Base-by-base conservation (phyloP, 2,888 invertebrate species). In the Cryptocheilus praepositus region DNA sequence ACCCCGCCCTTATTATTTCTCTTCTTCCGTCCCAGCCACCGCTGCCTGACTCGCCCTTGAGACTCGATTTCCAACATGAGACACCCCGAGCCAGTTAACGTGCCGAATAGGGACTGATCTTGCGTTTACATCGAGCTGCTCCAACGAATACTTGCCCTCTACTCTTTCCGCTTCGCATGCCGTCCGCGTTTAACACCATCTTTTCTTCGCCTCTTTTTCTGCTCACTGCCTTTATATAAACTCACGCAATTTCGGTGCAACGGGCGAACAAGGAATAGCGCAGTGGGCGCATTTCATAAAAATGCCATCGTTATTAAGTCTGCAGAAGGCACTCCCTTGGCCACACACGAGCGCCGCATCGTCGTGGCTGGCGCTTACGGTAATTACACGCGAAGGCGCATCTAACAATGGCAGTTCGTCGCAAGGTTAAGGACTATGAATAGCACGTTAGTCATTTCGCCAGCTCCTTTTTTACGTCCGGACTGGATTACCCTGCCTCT, bases 81-180 rank as follows among this genome's bases (percentile, higher is more conserved):
- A 36, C 51, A 18, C 21, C 60, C 67, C 55, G 53, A 66, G 65
- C 61, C 58, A 16, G 57, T 62, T 62, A 60, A 63, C 64, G 62
- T 73, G 77, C 70, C 80, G 82, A 85, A 83, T 80, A 54, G 77
- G 75, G 70, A 80, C 71, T 63, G 68, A n/a, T 72, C 77, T 79
- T 28, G 19, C 43, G 45, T 63, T 58, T 70, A 67, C 61, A 72
- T 65, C 70, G 61, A 76, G 76, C 71, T 66, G 72, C 74, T 71
- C 59, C 58, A 52, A 28, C 28, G 18, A 11, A 36, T 36, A 11
- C 7, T 28, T 19, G 18, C 3, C 36, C 21, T 44, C 15, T 36
- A n/a, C 49, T 53, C 46, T 36, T 55, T 53, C 44, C 21, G 58
- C 49, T 67, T 61, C 36, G 44, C 57, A 65, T 63, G 56, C 59